Base-by-base conservation (phyloP, 2,113 vertebrate genomes). In the Nesoenas mayeri region DNA sequence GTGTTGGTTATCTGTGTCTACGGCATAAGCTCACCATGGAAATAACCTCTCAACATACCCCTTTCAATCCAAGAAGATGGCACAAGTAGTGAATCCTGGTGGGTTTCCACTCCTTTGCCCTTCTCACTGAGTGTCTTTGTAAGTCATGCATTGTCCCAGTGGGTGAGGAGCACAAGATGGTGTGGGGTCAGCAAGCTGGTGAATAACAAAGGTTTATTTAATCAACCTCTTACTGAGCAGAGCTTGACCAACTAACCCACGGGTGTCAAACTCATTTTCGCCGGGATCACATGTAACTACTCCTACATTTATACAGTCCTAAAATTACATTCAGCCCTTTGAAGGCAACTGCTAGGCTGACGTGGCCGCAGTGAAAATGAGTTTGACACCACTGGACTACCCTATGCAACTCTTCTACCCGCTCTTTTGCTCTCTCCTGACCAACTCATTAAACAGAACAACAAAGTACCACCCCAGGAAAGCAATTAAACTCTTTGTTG, bases 371-470 rank as follows among this genome's bases (percentile, higher is more conserved):
- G 42, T 44, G 42, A 47, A 47, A 47, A 47, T 47, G 44, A 47
- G 44, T 47, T 47, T 47, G 44, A 47, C 44, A 47, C 18, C 18
- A 18, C 44, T 47, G 44, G 44, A 47, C 18, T 47, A 47, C 71
- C 36, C 61, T n/a, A 10, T 29, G 13, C 70, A 77, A 92, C 69
- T 94, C 89, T 80, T 92, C 69, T 73, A 81, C 13, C 19, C 65
- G 54, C 58, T 84, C n/a, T 73, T 91, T 17, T 38, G 58, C 31
- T 78, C 75, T 85, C 80, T 89, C 42, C 81, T 78, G 78, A 84
- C 15, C 36, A 86, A 57, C 71, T 92, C 56, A 87, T 95, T 95
- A 94, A 89, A 86, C 54, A 77, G 40, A 91, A 74, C 21, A 34
- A 85, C 0, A 0, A 51, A 82, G 47, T 40, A 79, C 42, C 60